Conservation (phyloP, 2,113 vertebrate species). For the Muntiacus reevesi region DNA sequence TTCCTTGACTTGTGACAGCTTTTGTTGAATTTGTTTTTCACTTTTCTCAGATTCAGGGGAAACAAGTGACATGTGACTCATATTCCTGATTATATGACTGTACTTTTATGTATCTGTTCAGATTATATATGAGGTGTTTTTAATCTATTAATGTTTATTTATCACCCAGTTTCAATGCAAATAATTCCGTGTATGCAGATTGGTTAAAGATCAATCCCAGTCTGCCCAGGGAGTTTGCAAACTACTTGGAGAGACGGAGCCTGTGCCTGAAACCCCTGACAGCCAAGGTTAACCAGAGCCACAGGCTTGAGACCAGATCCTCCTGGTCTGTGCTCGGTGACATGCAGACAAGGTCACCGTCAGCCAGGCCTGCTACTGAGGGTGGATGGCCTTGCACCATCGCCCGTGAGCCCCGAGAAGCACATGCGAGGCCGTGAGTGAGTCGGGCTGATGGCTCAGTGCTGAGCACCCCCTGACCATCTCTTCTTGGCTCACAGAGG, state of each 20-base stretch:
- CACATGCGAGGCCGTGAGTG: fast-evolving
- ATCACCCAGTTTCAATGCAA: not conserved
- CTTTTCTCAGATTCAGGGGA: not conserved
- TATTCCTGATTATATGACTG: not conserved
- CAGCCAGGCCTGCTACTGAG: not conserved
- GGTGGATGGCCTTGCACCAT: fast-evolving
- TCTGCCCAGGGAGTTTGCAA: not conserved
- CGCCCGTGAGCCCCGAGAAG: fast-evolving
- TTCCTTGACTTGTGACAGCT: not conserved
- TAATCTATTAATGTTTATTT: not conserved
- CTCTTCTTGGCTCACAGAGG: slow-evolving; percentile 82
- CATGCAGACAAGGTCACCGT: not conserved
- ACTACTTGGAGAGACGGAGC: not conserved
- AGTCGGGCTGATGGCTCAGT: fast-evolving
- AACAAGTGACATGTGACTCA: not conserved
- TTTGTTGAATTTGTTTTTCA: not conserved
- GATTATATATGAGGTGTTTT: not conserved
- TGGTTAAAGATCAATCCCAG: not conserved
- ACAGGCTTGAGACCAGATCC: too few relatives aligned
- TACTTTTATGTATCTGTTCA: not conserved
- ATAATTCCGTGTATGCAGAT: not conserved
- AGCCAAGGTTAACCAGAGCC: not conserved
- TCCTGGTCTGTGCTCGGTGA: too few relatives aligned
- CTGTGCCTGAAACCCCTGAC: too few relatives aligned
- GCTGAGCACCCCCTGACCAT: not conserved